Evolutionary conservation across 2,113 vertebrate genomes (phyloP), one percentile per base, ranked within the genome.

Genomic region (Tonatia bakeri): DNA sequence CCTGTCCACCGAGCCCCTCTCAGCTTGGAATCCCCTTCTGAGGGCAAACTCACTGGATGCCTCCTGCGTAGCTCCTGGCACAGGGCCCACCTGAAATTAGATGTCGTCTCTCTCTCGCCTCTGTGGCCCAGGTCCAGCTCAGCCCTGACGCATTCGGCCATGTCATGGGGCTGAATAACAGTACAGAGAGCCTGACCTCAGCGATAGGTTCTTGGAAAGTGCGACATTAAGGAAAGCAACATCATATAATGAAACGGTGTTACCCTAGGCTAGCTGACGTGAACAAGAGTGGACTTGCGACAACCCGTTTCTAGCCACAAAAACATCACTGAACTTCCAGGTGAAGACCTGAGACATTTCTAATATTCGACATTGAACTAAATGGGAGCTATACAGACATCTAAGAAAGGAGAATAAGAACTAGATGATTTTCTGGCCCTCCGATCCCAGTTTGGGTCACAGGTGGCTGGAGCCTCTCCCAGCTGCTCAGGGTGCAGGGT

Each of bases 111-210:
- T 43, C 6, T 61, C 64, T 87, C n/a, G 13, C 69, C 10, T 40
- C 61, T 54, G 47, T 38, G 24, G 70, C 28, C 26, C 5, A 7
- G 22, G 19, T n/a, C 4, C 12, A 3, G 26, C 61, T 61, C 80
- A 31, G 31, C 61, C 28, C 24, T 0, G 3, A 64, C 33, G 7
- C 28, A 0, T 11, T 16, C 0, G 14, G 26, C 65, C 4, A 1
- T 45, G 24, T 2, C 1, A 9, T 8, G 4, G 2, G 12, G 31
- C 6, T 6, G 69, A 40, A 7, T 0, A 24, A 1, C 22, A 9
- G 11, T 3, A 3, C 36, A 33, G 54, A 9, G 1, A 61, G 36
- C 38, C 52, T 54, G 10, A 40, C 26, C 12, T 8, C 3, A 5
- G 31, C 1, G 10, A 14, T 7, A 59, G 79, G 26, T 59, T 28